These are phyloP conservation scores for Megalops cyprinoides DNA, from an alignment of 2,797 vertebrate species.

Conservation along the genomic window DNA sequence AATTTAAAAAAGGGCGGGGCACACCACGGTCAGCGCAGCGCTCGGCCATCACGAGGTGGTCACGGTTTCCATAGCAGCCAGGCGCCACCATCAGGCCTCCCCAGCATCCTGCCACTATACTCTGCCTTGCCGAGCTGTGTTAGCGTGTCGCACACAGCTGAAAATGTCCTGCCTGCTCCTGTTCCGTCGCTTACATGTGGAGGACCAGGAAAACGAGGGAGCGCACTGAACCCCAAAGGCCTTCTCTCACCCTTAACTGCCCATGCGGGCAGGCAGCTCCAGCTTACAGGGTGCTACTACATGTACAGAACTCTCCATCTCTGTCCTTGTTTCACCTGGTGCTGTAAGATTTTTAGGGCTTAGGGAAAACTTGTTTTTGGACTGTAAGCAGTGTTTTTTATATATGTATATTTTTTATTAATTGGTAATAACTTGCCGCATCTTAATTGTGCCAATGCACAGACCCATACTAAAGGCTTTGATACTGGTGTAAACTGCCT, in stretches of 20 bases:
- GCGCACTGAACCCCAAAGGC: constrained; percentile 78
- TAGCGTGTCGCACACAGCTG: constrained; percentile 75
- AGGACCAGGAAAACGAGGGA: constrained; percentile 53
- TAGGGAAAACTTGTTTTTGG: constrained; percentile 71
- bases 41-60: not conserved
- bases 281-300: constrained; percentile 85
- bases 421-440: constrained; percentile 68
- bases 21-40: not conserved
- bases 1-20: too few relatives aligned
- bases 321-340: constrained; percentile 65
- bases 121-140: constrained; percentile 73
- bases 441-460: constrained; percentile 76
- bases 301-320: constrained; percentile 65
- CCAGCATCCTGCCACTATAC: constrained; percentile 63
- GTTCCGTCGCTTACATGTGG: constrained; percentile 58
- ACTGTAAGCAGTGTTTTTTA: constrained; percentile 68
- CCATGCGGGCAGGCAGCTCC: constrained; percentile 69
- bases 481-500: constrained; percentile 57
- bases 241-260: constrained; percentile 55
- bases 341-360: constrained; percentile 77
- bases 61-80: constrained; percentile 59
- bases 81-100: too few relatives aligned
- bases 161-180: constrained; percentile 54
- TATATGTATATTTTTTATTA: constrained; percentile 60
- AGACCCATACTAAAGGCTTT: constrained; percentile 70